These are phyloP conservation scores for Pygoscelis adeliae DNA, from an alignment of 2,113 vertebrate species.

Conservation along the genomic window DNA sequence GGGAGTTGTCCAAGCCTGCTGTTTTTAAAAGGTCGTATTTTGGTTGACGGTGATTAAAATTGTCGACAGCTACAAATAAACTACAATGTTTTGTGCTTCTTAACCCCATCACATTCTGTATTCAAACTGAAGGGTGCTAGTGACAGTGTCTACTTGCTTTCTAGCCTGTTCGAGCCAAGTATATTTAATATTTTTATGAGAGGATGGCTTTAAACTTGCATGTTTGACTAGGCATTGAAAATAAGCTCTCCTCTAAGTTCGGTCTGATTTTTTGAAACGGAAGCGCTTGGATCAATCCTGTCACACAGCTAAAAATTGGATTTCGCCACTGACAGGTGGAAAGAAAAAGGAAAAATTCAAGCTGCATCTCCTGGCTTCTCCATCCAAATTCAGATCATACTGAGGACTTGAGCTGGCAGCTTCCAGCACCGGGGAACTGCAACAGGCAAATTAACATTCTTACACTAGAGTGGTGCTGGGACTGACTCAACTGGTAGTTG, in stretches of 20 bases:
- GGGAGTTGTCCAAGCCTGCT: neutral
- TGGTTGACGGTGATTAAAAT: neutral
- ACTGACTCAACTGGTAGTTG: neutral
- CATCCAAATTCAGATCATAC: neutral
- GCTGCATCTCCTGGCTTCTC: neutral
- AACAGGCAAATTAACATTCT: neutral
- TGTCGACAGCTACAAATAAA: neutral
- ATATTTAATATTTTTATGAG: neutral
- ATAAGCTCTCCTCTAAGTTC: neutral
- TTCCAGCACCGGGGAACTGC: neutral
- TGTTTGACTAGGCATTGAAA: neutral
- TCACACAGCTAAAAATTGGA: neutral
- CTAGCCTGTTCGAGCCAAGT: neutral
- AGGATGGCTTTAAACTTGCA: neutral
- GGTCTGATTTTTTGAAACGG: neutral
- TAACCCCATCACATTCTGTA: neutral
- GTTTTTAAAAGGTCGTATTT: neutral
- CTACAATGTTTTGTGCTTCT: neutral
- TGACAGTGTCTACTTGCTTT: neutral
- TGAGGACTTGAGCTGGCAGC: neutral
- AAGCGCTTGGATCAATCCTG: neutral
- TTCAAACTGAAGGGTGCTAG: neutral
- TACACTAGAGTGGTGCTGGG: neutral
- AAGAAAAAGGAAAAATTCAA: neutral
- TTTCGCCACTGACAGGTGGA: neutral